Evolutionary conservation across 2,113 vertebrate species (phyloP), one percentile per base, ranked within the genome.

Genomic region (Ageneiosus marmoratus): DNA sequence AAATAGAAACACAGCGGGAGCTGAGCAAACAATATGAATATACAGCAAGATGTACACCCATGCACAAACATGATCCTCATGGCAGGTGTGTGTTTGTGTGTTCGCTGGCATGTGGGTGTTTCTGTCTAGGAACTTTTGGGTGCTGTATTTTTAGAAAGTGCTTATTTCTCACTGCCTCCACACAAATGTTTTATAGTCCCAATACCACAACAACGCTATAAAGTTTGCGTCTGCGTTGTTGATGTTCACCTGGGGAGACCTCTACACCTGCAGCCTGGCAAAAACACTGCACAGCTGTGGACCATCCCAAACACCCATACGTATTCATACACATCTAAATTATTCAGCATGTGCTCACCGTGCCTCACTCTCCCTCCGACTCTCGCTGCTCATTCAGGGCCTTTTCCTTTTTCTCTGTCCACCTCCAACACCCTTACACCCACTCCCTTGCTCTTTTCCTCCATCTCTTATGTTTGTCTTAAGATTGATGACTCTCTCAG

Each of bases 401-500:
- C 90, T 91, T 92, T 91, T 87, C 86, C 82, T 86, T 87, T 86
- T 86, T 85, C 60, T 84, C 86, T 83, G 82, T 88, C 46, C 80
- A 91, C 90, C 88, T 85, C 82, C 32, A 60, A 84, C 37, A 41
- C 87, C 83, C 87, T 83, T 90, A 88, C 89, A 87, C 87, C 89
- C 87, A 83, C 84, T 82, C 87, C 50, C 27, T 84, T 75, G 82
- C 88, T 83, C 51, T 84, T 86, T 87, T 85, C 79, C 79, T 72
- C 80, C 74, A 75, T 65, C 29, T 56, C 77, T 51, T 51, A 89
- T 84, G 89, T 89, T 92, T 90, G 89, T 89, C 91, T 86, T 87
- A 92, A 94, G 92, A 94, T 93, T 93, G 93, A 94, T 93, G 92
- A 92, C 89, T 92, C 89, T 88, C 85, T 87, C 88, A 89, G 85